Evolutionary conservation across 1,140 invertebrate species (phyloP), one percentile per base, ranked within the genome.

Genomic region (Apocrypta bakeri): DNA sequence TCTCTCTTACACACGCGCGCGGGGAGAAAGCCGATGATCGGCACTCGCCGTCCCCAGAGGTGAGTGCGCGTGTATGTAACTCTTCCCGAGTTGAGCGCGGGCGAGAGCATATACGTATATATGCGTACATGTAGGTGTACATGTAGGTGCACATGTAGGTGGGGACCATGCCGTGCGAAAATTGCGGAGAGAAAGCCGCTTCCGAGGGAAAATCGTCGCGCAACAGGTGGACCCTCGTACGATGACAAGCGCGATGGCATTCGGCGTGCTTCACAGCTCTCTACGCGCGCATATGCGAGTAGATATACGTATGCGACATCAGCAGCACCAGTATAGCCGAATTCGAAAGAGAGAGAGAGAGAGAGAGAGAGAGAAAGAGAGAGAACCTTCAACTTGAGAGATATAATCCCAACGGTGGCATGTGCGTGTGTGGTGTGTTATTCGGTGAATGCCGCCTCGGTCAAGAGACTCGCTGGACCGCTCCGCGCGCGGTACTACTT

Each of bases 401-500:
- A 48, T 48, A 48, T 48, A 48, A 48, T 48, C 42, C 42, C n/a
- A 33, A 24, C 73, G 75, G 64, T 8, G 33, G 40, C 64, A 31
- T 63, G 68, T 48, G 66, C 40, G 42, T 56, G 48, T 66, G 25
- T 48, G 33, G 0, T 24, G 31, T 29, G 73, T 48, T 72, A 72
- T 72, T 72, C 71, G 71, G 77, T 79, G 77, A 79, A 68, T 66
- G 63, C 37, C 27, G 8, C 31, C 69, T n/a, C 75, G 75, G 56
- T 77, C 75, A 64, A 77, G 56, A 77, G 79, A 66, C 79, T 81
- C 69, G 56, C 56, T 61, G 42, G 71, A 64, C 72, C 79, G 40
- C 76, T 77, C 63, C 40, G 37, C 42, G 42, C 33, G 71, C 27
- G 33, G 48, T 7, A 56, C 48, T 56, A 31, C 27, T 33, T 73